Conservation (phyloP, 1,140 invertebrate genomes). For the Frieseomelitta varia region DNA sequence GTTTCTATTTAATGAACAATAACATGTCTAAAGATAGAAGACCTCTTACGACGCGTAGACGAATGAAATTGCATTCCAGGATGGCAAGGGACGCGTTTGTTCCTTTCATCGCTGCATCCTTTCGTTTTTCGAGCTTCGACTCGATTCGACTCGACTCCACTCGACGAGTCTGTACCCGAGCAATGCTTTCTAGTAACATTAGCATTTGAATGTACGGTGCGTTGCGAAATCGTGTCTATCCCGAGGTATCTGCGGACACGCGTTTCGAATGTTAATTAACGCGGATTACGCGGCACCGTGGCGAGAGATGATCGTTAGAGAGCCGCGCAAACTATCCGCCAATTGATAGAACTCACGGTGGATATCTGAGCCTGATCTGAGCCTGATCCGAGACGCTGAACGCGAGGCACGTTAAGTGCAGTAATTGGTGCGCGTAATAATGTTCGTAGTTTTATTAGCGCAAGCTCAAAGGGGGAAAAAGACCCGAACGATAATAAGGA, state of each 20-base stretch:
- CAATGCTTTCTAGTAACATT: constrained; percentile 13
- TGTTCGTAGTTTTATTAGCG: not conserved
- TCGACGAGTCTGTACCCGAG: not conserved
- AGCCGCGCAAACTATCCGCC: not conserved
- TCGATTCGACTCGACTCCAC: not conserved
- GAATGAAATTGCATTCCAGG: too few relatives aligned
- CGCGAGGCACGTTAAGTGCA: not conserved
- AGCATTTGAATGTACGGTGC: constrained; percentile 1
- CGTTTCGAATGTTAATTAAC: constrained; percentile 24
- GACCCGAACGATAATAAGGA: not conserved
- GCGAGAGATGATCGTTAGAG: not conserved
- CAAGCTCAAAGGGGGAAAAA: not conserved
- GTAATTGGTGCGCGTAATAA: not conserved
- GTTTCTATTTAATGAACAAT: too few relatives aligned
- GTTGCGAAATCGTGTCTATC: constrained; percentile 13
- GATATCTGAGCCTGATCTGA: not conserved
- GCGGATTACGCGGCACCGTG: not conserved
- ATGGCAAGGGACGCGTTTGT: not conserved
- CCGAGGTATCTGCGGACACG: not conserved
- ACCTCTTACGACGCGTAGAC: too few relatives aligned
- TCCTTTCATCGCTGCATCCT: not conserved
- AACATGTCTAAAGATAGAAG: too few relatives aligned
- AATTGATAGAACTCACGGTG: not conserved
- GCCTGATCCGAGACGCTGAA: not conserved
- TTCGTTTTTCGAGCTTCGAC: not conserved